These are phyloP conservation scores for Lasaia peninsularis DNA, from an alignment of 1,140 invertebrate genomes.

Conservation along the genomic window DNA sequence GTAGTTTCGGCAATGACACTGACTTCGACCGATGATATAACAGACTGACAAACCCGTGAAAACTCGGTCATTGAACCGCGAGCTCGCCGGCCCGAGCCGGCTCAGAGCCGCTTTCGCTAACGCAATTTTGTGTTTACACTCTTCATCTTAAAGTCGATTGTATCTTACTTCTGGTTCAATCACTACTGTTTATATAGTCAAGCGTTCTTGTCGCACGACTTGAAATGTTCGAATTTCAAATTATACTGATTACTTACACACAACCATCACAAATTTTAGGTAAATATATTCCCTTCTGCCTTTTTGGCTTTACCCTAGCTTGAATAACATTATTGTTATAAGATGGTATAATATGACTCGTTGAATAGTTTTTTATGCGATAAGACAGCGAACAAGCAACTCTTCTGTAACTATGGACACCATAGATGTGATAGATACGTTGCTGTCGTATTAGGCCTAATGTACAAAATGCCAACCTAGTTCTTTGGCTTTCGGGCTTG, in stretches of 20 bases:
- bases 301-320: no score
- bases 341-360: no score
- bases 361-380: no score
- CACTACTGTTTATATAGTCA: slow-evolving; percentile 50
- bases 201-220: slow-evolving; percentile 43
- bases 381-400: no score
- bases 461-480: no score
- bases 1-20: slow-evolving; percentile 77
- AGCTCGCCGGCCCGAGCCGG: slow-evolving; percentile 38
- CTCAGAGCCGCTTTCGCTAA: slow-evolving; percentile 48
- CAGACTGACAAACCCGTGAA: slow-evolving; percentile 77
- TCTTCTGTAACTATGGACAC: no score
- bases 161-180: slow-evolving; percentile 35
- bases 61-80: slow-evolving; percentile 77
- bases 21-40: slow-evolving; percentile 77
- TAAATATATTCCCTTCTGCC: no score
- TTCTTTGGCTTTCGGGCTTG: no score
- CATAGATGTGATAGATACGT: no score
- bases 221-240: slow-evolving; percentile 16
- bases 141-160: slow-evolving; percentile 44
- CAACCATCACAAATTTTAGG: background rate
- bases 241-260: background rate
- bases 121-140: slow-evolving; percentile 59
- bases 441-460: no score
- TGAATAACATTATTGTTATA: no score